phyloP scores from a whole-genome alignment of 2,113 vertebrate species.

The Heteronetta atricapilla region DNA sequence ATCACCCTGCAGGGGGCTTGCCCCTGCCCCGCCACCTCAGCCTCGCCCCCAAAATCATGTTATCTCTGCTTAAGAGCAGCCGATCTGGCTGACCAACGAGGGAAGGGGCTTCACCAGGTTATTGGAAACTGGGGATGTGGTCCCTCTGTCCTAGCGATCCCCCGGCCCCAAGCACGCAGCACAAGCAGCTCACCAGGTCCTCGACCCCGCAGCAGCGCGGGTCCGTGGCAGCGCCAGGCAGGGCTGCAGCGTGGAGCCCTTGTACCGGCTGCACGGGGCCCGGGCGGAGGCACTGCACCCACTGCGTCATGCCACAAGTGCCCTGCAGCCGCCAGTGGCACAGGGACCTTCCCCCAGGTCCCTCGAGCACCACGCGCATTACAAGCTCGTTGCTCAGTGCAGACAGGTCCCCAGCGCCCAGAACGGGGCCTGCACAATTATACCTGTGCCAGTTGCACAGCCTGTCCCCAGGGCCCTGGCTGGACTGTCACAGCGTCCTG shows the following conservation, averaged over 20 bases:
- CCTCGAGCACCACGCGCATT: background rate
- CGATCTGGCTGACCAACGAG: accelerated
- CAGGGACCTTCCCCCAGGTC: background rate
- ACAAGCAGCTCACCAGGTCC: background rate
- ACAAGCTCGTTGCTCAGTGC: accelerated
- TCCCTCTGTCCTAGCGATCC: background rate
- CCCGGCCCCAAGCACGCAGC: accelerated
- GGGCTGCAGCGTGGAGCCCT: background rate
- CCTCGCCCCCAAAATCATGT: accelerated
- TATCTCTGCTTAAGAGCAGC: accelerated
- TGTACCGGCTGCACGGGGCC: background rate
- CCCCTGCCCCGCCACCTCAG: accelerated
- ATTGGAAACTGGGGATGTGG: accelerated
- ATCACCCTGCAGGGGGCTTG: accelerated
- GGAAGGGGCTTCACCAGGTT: accelerated
- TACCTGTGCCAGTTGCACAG: accelerated
- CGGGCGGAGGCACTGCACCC: accelerated
- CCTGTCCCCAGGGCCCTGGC: accelerated
- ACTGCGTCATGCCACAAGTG: background rate
- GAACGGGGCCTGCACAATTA: background rate
- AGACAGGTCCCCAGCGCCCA: accelerated
- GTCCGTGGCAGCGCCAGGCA: background rate
- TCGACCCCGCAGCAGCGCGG: accelerated
- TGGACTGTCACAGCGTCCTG: accelerated
- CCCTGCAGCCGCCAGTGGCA: no score